Conservation (phyloP, 2,888 invertebrate species). For the Arctia plantaginis region DNA sequence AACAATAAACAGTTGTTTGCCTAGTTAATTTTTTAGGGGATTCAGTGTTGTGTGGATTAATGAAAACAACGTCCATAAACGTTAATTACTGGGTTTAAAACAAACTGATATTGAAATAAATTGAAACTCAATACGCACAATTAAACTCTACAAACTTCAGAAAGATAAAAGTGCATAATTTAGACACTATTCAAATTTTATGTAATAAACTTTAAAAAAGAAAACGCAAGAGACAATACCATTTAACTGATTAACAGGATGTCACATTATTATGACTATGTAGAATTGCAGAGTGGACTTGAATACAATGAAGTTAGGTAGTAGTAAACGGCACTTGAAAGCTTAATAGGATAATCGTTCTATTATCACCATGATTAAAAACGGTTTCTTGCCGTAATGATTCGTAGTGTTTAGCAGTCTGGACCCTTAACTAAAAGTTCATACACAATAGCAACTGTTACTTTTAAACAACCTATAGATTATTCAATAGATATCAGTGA, state of each 20-base stretch:
- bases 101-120: conserved; percentile 9
- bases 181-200: not conserved
- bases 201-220: not conserved
- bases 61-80: conserved; percentile 46
- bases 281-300: not conserved
- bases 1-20: conserved; percentile 73
- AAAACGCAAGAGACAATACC: not conserved
- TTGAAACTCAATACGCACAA: not conserved
- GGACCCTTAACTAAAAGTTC: not conserved
- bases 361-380: not conserved
- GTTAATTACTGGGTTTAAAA: conserved; percentile 38
- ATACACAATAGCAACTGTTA: not conserved
- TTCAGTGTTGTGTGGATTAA: conserved; percentile 46
- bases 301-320: not conserved
- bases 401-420: not conserved
- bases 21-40: conserved; percentile 59
- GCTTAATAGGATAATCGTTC: not conserved
- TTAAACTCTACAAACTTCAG: not conserved
- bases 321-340: not conserved
- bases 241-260: not conserved
- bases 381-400: not conserved
- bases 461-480: not conserved
- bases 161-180: not conserved
- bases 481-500: not conserved
- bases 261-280: not conserved